These are phyloP conservation scores for Dicerorhinus sumatrensis DNA, from an alignment of 2,113 vertebrate genomes.

Conservation along the genomic window DNA sequence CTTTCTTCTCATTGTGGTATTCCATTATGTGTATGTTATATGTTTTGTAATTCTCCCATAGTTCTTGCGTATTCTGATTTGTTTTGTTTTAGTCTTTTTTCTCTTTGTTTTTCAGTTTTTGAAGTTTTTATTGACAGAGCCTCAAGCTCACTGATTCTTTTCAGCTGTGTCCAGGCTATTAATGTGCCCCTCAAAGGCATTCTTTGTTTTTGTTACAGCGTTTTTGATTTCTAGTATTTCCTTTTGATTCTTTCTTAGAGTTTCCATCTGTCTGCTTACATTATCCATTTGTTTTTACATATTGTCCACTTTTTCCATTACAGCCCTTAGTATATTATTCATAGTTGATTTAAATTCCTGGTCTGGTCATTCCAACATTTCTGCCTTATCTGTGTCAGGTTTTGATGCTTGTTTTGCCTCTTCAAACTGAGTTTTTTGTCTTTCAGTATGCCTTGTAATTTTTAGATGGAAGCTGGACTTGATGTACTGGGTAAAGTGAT, in stretches of 20 bases:
- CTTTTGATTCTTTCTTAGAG: not conserved
- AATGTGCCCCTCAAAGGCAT: not conserved
- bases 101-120: not conserved
- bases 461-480: not conserved
- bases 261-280: not conserved
- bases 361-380: not conserved
- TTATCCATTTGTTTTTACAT: not conserved
- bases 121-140: not conserved
- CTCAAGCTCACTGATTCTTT: not conserved
- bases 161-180: not conserved
- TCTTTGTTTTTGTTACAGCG: not conserved
- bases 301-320: not conserved
- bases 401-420: not conserved
- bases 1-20: not conserved
- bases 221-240: constrained; percentile 7
- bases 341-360: not conserved
- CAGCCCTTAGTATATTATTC: not conserved
- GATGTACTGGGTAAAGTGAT: not conserved
- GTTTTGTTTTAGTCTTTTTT: not conserved
- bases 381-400: not conserved
- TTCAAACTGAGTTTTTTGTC: not conserved
- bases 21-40: not conserved
- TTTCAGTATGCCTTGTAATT: not conserved
- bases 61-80: not conserved
- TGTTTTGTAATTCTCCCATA: not conserved